phyloP scores from a whole-genome alignment of 1,140 invertebrate genomes.

The Drosophila ananassae region DNA sequence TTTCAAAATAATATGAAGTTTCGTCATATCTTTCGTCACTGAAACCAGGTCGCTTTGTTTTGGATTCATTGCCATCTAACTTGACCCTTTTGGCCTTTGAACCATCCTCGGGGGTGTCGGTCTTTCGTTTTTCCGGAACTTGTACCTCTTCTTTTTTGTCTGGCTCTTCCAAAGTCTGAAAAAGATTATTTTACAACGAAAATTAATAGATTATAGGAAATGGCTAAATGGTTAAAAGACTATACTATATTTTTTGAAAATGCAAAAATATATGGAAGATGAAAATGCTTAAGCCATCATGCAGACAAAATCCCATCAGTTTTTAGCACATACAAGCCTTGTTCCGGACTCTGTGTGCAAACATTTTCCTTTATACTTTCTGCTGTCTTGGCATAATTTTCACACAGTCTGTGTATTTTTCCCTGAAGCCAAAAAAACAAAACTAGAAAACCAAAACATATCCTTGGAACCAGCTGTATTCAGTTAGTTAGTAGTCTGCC shows the following conservation, averaged over 20 bases:
- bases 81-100: conserved; percentile 88
- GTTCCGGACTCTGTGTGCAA: conserved; percentile 19
- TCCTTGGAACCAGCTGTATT: conserved; percentile 24
- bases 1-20: conserved; percentile 98
- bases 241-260: not conserved
- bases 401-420: conserved; percentile 38
- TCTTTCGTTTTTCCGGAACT: conserved; percentile 51
- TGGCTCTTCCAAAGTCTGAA: conserved; percentile 2
- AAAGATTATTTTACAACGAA: not conserved
- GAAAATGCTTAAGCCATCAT: not conserved
- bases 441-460: conserved; percentile 19
- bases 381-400: conserved; percentile 42
- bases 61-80: conserved; percentile 95
- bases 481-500: conserved; percentile 11
- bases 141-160: conserved; percentile 8
- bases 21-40: conserved; percentile 96
- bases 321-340: conserved; percentile 10
- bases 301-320: conserved; percentile 27
- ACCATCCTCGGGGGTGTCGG: conserved; percentile 1
- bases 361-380: conserved; percentile 19
- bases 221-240: not conserved
- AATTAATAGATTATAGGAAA: not conserved
- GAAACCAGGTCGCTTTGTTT: conserved; percentile 95
- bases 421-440: conserved; percentile 15
- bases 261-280: not conserved